phyloP scores from a whole-genome alignment of 2,113 vertebrate species.

The Podiceps cristatus region DNA sequence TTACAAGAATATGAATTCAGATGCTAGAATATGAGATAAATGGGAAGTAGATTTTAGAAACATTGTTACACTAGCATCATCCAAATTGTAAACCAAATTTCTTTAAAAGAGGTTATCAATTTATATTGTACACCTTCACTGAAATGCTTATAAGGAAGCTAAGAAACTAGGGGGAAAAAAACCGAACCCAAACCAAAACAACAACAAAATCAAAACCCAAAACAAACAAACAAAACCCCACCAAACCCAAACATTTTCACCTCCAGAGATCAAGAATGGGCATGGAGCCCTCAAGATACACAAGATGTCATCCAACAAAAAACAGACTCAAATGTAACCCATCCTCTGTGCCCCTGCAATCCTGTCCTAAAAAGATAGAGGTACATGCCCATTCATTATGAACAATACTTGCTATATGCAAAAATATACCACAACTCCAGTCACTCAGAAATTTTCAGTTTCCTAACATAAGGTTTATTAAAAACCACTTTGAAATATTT shows the following conservation, averaged over 20 bases:
- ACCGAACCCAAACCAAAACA: no score
- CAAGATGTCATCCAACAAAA: not conserved
- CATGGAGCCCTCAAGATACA: not conserved
- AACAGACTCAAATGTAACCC: not conserved
- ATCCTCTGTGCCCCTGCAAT: fast-evolving
- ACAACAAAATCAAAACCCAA: no score
- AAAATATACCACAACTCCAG: not conserved
- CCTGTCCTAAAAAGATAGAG: not conserved
- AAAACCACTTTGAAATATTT: not conserved
- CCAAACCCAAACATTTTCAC: not conserved
- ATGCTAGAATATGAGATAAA: not conserved
- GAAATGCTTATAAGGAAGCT: not conserved
- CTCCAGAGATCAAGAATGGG: not conserved
- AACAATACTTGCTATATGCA: not conserved
- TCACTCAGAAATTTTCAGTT: not conserved
- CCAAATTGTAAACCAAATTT: not conserved
- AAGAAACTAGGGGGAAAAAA: not conserved
- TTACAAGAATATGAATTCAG: not conserved
- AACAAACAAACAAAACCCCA: not conserved
- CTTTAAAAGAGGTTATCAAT: not conserved
- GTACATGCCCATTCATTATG: fast-evolving
- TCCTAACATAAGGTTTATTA: not conserved
- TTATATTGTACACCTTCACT: not conserved
- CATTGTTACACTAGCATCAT: not conserved
- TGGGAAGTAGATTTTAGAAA: not conserved